These are phyloP conservation scores for Peromyscus polionotus DNA, from an alignment of 2,113 vertebrate genomes.

Conservation along the genomic window DNA sequence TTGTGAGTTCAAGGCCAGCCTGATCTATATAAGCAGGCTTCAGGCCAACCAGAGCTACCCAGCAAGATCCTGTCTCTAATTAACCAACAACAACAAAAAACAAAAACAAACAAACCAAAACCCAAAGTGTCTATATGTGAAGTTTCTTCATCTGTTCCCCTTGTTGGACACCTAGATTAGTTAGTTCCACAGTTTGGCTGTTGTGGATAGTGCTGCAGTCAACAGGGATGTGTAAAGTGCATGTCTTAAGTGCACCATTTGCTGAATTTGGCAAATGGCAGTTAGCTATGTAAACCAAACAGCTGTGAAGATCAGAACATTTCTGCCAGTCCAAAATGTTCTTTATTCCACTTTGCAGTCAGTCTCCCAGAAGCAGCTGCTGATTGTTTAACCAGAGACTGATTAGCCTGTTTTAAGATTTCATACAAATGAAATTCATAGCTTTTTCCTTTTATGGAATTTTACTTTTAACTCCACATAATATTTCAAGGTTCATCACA, in stretches of 20 bases:
- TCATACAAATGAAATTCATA: neutral
- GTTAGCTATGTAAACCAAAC: neutral
- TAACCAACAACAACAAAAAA: neutral
- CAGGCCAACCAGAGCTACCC: neutral
- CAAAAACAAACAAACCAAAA: neutral
- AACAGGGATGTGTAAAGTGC: neutral
- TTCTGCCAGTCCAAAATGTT: neutral
- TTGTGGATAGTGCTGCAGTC: neutral
- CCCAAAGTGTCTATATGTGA: neutral
- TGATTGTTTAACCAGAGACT: slow-evolving; percentile 27
- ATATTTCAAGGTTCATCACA: slow-evolving; percentile 24
- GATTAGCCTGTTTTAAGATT: slow-evolving; percentile 36
- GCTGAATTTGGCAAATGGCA: neutral
- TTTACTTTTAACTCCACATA: slow-evolving; percentile 45
- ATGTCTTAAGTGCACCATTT: neutral
- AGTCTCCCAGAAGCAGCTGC: neutral
- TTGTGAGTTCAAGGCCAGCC: neutral
- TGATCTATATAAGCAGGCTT: neutral
- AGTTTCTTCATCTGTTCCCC: neutral
- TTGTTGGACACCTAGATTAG: neutral
- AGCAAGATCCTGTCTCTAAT: neutral
- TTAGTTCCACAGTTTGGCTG: neutral
- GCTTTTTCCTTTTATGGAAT: neutral
- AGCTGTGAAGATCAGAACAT: neutral
- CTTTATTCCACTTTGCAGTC: neutral